Conservation (phyloP, 37 sponge, comb jelly and placozoan species). For the Beroe forskalii region DNA sequence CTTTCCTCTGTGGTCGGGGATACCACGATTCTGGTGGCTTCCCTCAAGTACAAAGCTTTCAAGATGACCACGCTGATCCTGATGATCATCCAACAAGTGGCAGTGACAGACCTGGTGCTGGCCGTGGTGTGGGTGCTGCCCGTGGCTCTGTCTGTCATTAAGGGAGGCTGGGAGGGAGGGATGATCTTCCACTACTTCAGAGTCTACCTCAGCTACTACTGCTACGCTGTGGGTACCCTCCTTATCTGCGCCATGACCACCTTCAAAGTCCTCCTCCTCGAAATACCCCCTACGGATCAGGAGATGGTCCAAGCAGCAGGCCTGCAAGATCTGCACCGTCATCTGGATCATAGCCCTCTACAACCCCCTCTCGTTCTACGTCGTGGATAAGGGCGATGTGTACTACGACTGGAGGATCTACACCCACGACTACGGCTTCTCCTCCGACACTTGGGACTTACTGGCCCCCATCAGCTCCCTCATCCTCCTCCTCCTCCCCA, state of each 20-base stretch:
- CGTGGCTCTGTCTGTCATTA: not conserved
- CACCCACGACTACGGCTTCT: constrained; percentile 10
- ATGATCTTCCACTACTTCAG: not conserved
- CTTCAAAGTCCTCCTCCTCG: not conserved
- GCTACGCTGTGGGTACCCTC: not conserved
- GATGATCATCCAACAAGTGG: not conserved
- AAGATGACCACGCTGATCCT: not conserved
- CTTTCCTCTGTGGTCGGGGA: not conserved
- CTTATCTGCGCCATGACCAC: not conserved
- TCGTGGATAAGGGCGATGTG: not conserved
- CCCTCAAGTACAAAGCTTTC: not conserved
- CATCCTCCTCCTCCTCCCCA: not conserved
- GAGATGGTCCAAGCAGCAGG: not conserved
- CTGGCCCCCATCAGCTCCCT: not conserved
- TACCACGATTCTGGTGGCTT: not conserved
- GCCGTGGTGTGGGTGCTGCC: constrained; percentile 3
- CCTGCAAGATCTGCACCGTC: not conserved
- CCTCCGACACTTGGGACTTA: not conserved
- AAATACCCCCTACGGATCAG: not conserved
- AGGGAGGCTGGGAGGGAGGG: not conserved
- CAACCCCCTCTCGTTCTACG: not conserved
- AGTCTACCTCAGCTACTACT: constrained; percentile 8
- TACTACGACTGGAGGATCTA: constrained; percentile 4
- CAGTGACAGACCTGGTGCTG: not conserved
- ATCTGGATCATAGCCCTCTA: not conserved